Percentiles rank a stretch among this genome's conserved stretches.
Evolutionary conservation across 2,797 vertebrate genomes (phyloP).

Genomic region (Neopelma chrysocephalum): DNA sequence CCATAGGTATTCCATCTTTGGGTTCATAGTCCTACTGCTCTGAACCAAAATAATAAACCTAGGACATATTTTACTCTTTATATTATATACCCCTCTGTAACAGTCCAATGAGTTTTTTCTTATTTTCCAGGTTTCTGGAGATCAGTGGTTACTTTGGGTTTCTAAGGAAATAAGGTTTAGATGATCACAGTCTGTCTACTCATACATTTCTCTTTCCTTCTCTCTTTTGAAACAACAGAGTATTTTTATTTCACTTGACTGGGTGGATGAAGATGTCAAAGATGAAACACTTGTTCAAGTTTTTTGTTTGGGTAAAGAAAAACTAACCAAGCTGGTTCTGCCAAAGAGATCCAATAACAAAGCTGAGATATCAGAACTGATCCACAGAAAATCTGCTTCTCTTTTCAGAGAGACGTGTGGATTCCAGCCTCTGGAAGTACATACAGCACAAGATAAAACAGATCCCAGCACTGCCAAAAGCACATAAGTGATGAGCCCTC

Average conservation of each 20-base stretch:
- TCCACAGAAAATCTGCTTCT: background rate
- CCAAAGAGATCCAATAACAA: background rate
- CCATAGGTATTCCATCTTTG: background rate
- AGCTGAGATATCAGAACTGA: background rate
- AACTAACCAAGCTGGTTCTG: background rate
- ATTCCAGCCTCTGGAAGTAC: background rate
- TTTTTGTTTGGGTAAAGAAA: background rate
- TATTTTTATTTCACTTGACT: background rate
- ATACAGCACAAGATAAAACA: background rate
- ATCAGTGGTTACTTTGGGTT: background rate
- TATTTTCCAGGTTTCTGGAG: background rate
- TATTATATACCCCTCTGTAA: background rate
- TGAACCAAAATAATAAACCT: background rate
- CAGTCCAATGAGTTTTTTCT: background rate
- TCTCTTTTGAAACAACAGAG: background rate
- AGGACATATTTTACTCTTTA: background rate
- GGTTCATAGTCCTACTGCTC: background rate
- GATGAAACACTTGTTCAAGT: background rate
- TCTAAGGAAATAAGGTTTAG: background rate
- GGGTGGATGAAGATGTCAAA: background rate
- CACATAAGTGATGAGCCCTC: background rate
- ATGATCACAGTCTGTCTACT: background rate
- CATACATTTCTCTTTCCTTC: background rate
- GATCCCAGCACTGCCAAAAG: background rate
- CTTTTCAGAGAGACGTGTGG: fast-evolving